Evolutionary conservation across 2,888 invertebrate genomes (phyloP), one percentile per base, ranked within the genome.

Genomic region (Cyrtodaria siliqua): DNA sequence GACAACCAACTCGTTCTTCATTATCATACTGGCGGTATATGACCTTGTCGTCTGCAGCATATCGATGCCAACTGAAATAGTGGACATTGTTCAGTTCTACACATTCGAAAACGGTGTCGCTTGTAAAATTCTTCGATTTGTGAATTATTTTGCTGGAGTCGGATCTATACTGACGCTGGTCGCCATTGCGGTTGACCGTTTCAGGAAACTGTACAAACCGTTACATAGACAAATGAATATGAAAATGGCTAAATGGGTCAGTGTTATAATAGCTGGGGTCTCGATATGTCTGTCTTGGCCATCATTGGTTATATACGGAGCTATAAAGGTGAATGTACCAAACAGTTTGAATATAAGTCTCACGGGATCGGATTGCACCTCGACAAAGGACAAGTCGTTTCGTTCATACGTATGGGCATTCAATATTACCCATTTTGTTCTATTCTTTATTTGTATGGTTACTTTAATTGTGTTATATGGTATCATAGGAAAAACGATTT

Each of bases 1-100:
- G 4, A 85, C 86, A 9, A 74, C 86, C 8, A 86, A 85, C 4
- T 81, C 84, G 20, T 77, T 74, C 27, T 87, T 86, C 61, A 83
- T 88, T 56, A 69, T 86, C 2, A 70, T 82, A 23, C 70, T 88
- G n/a, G 83, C 86, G 1, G 56, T 82, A 3, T 83, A 84, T 56
- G 88, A 88, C 63, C 52, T 86, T 4, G 69, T 86, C 0, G 80
- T 77, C 3, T 86, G 85, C 44, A 49, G 70, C 26, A 53, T 88
- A n/a, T 79, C 81, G 3, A 80, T 88, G 77, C 88, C 88, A 0
- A 79, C 84, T 6, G 88, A 88, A 71, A 86, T 87, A n/a, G 74
- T 77, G 4, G 88, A 87, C 55, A 73, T 87, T n/a, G 73, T 83
- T 14, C 73, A 81, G 49, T 79, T 79, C 33, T 81, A 76, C 53